A percentile compares a stretch with the other conserved stretches of the same genome.
phyloP scores from a whole-genome alignment of 2,888 invertebrate species.

The Eustalomyia histrio region DNA sequence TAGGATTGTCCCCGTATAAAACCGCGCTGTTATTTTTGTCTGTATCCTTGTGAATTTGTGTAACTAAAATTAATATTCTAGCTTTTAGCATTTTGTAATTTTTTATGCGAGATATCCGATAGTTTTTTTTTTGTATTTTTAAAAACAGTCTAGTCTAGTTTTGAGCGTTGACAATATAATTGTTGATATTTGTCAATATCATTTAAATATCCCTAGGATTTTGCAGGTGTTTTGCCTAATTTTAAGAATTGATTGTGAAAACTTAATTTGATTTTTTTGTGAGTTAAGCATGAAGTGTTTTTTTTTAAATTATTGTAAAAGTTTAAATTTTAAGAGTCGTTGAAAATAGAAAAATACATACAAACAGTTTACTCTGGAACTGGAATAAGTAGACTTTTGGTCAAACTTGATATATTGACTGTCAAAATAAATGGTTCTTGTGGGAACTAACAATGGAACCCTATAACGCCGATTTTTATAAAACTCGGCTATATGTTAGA shows the following conservation, averaged over 20 bases:
- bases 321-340: not conserved
- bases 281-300: too few relatives aligned
- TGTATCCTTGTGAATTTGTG: constrained; percentile 43
- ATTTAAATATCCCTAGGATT: constrained; percentile 58
- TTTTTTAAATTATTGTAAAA: too few relatives aligned
- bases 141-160: constrained; percentile 32
- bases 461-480: too few relatives aligned
- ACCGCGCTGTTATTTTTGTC: not conserved
- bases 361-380: too few relatives aligned
- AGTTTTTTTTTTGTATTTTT: constrained; percentile 52
- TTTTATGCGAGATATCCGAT: constrained; percentile 47
- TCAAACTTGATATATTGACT: too few relatives aligned
- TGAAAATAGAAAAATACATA: not conserved
- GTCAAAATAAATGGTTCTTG: too few relatives aligned
- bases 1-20: not conserved
- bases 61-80: constrained; percentile 65
- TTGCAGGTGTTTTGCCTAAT: constrained; percentile 63
- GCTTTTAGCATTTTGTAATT: constrained; percentile 34
- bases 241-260: constrained; percentile 52
- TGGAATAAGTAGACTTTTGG: too few relatives aligned
- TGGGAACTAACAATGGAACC: too few relatives aligned
- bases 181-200: constrained; percentile 67
- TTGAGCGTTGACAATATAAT: constrained; percentile 66
- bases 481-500: too few relatives aligned
- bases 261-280: constrained; percentile 57